Base-by-base conservation (phyloP, 2,888 invertebrate genomes). In the Auanema freiburgensis region DNA sequence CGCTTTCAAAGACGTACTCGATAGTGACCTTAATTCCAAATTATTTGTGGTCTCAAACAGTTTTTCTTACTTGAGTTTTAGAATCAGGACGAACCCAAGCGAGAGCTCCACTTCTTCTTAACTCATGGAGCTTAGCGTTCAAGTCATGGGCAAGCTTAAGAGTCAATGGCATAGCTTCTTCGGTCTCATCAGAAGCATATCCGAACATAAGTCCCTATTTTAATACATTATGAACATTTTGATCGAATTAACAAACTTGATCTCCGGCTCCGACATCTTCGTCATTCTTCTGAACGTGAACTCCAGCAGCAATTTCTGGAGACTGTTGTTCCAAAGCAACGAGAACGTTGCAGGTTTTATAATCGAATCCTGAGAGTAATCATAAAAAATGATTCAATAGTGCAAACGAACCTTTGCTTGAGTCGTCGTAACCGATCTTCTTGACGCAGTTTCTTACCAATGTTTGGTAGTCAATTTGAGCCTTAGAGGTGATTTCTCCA, bases 321-420 rank as follows among this genome's bases (percentile, higher is more conserved):
- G 92, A 92, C 87, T 96, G 95, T 87, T 94, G 92, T 86, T 97
- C 97, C 87, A 99, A 88, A 65, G 94, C 95, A 86, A 97, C 89
- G 87, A 98, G 89, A 83, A 99, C 92, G 87, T 92, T 93, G 91
- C 97, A 98, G 72, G 95, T 96, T 89, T 96, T 96, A 91, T 92
- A 93, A 90, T 98, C 98, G 89, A 98, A 98, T 87, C 95, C 94
- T 93, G 89, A 59, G 59, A 33, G 8, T 8, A 33, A 5, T 33
- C 3, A 33, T 33, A 33, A 33, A 33, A 3, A n/a, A n/a, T n/a
- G n/a, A n/a, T n/a, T n/a, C n/a, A n/a, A n/a, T n/a, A n/a, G n/a
- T n/a, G n/a, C n/a, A n/a, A n/a, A n/a, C 63, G 18, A n/a, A 79
- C 77, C 84, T 72, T 96, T 96, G 43, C 92, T 91, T 49, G 93